Base-by-base conservation (phyloP, 2,113 vertebrate species). In the Indri indri region DNA sequence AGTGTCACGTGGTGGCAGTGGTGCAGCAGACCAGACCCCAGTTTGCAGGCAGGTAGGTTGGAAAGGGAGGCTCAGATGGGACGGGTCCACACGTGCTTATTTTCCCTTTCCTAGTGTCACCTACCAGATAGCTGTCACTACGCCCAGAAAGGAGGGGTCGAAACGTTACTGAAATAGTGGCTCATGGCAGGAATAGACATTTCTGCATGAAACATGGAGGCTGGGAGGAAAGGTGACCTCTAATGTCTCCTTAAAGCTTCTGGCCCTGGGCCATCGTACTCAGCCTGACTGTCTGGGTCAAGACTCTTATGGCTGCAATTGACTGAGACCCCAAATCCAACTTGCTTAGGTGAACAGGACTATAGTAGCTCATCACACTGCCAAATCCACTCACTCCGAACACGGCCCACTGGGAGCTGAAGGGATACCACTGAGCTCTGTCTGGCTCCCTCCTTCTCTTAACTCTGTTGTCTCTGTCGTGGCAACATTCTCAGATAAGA, bases 1-100 rank as follows among this genome's bases (percentile, higher is more conserved):
- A 27, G 34, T 16, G 61, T 5, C 50, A 8, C 12, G 0, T 5
- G 5, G 23, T 7, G 71, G 32, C 47, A 25, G 27, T 5, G 1
- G 54, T 34, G 18, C 16, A 14, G 18, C 8, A 63, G 57, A 47
- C 32, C 12, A 14, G 12, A 23, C 14, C 16, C 20, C 47, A 54
- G 20, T 22, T 73, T 37, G 30, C 13, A 54, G 57, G 34, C 16
- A 37, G 47, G 59, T 17, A 7, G 50, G 4, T 20, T 27, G n/a
- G 45, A 83, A 70, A 90, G 8, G 25, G 68, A 54, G 37, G 22
- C 12, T 11, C 40, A 37, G 37, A 4, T 4, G 9, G 81, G 68
- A 16, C 6, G 5, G 9, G 59, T 23, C 23, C 3, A 40, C 17
- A 54, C 47, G 6, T 45, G 11, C 7, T 42, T 25, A 6, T 45